These are phyloP conservation scores for Listronotus oregonensis DNA, from an alignment of 1,140 invertebrate genomes.

Conservation along the genomic window DNA sequence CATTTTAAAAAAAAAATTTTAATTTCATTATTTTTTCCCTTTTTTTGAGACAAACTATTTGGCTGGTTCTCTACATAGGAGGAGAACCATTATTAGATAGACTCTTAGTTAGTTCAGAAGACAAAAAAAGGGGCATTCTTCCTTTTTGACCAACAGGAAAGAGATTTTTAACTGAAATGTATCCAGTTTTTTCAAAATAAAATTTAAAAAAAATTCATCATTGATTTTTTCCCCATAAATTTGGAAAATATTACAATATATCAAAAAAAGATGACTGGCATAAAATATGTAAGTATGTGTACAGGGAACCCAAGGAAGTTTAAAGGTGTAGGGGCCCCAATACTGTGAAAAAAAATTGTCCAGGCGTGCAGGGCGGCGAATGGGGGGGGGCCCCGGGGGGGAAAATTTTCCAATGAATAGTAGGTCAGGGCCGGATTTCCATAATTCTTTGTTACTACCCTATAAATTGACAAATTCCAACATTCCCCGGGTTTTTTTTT, in stretches of 20 bases:
- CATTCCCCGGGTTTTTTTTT: no score
- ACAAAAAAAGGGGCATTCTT: slow-evolving; percentile 58
- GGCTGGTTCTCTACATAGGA: slow-evolving; percentile 66
- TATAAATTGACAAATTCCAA: no score
- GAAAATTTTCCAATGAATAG: no score
- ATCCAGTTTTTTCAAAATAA: slow-evolving; percentile 60
- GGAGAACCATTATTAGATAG: slow-evolving; percentile 64
- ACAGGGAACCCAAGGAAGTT: no score
- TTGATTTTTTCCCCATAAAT: slow-evolving; percentile 74
- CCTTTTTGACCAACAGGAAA: slow-evolving; percentile 62
- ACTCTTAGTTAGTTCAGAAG: slow-evolving; percentile 60
- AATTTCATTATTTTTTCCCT: no score
- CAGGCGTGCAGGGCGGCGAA: no score
- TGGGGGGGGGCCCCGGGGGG: no score
- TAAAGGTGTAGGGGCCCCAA: no score
- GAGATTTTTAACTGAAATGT: slow-evolving; percentile 59
- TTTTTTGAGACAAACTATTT: slow-evolving; percentile 59
- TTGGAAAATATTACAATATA: slow-evolving; percentile 73
- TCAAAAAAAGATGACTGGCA: slow-evolving; percentile 72
- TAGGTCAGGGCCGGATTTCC: no score
- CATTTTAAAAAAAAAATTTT: no score
- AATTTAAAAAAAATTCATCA: slow-evolving; percentile 73
- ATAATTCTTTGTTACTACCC: no score
- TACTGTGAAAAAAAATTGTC: no score
- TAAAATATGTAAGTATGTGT: slow-evolving; percentile 73